Conservation (phyloP, 2,113 vertebrate species). For the Dinomys branickii region DNA sequence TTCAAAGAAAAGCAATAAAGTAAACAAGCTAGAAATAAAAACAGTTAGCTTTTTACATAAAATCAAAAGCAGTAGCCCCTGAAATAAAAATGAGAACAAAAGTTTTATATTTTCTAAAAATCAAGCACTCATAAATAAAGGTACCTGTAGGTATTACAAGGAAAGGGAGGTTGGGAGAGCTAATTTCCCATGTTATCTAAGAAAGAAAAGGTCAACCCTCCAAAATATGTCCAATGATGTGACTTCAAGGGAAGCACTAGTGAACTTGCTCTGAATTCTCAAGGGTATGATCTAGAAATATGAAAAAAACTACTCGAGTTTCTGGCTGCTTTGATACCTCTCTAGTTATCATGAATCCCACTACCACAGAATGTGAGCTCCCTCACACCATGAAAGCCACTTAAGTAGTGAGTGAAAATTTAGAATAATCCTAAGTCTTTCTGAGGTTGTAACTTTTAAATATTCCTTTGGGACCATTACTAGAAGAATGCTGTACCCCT, state of each 20-base stretch:
- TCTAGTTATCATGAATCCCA: background rate
- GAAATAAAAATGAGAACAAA: conserved; percentile 45
- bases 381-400: background rate
- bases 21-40: conserved; percentile 52
- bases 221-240: background rate
- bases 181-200: background rate
- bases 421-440: conserved; percentile 14
- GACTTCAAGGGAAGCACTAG: background rate
- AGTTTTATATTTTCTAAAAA: conserved; percentile 28
- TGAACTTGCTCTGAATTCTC: background rate
- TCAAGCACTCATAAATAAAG: conserved; percentile 14
- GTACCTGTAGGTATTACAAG: background rate
- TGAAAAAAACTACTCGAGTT: background rate
- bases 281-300: background rate
- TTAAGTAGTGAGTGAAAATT: background rate
- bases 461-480: background rate
- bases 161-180: background rate
- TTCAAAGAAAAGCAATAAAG: conserved; percentile 38
- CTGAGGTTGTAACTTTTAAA: background rate
- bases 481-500: background rate
- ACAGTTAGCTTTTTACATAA: conserved; percentile 32
- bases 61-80: background rate
- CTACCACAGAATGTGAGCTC: background rate
- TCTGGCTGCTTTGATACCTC: background rate
- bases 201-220: background rate